Conservation (phyloP, 2,113 vertebrate species). For the Callocephalon fimbriatum region DNA sequence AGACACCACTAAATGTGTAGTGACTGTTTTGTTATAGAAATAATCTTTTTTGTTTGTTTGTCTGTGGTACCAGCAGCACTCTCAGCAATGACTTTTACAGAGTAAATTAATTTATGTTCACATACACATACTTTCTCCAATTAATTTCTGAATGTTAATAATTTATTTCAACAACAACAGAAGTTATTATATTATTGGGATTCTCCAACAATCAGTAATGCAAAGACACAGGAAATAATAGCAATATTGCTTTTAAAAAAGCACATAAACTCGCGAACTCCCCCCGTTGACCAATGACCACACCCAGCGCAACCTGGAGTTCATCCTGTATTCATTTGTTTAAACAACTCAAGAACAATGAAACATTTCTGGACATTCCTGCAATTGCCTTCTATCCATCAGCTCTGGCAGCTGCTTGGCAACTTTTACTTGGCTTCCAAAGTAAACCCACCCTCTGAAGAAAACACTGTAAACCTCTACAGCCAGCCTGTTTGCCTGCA, state of each 20-base stretch:
- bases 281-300: not conserved
- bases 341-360: constrained; percentile 18
- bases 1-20: not conserved
- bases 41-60: not conserved
- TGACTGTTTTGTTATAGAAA: not conserved
- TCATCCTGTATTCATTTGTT: constrained; percentile 2
- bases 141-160: accelerated
- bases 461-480: not conserved
- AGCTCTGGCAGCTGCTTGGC: constrained; percentile 45
- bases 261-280: not conserved
- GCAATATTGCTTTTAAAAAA: not conserved
- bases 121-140: not conserved
- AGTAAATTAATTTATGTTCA: not conserved
- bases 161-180: not conserved
- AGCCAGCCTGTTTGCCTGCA: not conserved
- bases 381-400: not conserved
- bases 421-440: not conserved
- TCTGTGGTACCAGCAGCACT: not conserved
- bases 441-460: constrained; percentile 17
- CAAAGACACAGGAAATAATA: not conserved
- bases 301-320: not conserved
- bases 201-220: not conserved
- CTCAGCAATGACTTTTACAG: not conserved
- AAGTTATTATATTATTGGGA: not conserved
- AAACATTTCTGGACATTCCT: constrained; percentile 22